Conservation (phyloP, 2,797 vertebrate species). For the Calcarius lapponicus region DNA sequence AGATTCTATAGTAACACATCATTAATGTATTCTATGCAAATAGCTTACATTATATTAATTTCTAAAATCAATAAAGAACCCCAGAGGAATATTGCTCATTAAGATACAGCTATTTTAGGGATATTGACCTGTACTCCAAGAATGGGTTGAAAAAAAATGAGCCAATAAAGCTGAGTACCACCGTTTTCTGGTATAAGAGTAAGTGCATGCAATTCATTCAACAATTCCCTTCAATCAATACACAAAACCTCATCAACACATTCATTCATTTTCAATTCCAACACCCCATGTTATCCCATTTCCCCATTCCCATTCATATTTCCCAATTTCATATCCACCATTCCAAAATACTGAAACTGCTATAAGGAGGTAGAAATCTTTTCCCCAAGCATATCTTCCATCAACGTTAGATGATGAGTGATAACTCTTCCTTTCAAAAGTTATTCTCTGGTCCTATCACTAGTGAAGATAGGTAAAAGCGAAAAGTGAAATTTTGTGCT, state of each 20-base stretch:
- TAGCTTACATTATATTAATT: neutral
- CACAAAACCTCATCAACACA: no score
- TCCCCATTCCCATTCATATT: no score
- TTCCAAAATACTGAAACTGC: neutral
- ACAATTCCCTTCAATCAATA: no score
- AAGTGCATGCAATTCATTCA: no score
- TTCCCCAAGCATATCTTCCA: neutral
- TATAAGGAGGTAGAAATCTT: neutral
- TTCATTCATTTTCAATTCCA: no score
- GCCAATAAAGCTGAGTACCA: neutral
- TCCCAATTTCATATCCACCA: no score
- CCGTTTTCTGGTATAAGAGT: neutral
- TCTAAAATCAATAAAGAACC: neutral
- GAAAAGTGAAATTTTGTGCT: accelerated
- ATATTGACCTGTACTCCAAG: neutral
- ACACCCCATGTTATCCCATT: no score
- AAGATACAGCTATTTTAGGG: accelerated
- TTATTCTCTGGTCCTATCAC: neutral
- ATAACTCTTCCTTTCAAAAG: neutral
- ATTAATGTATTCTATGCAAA: neutral
- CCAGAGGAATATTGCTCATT: neutral
- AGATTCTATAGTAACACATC: neutral
- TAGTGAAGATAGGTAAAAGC: neutral
- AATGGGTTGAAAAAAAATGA: neutral
- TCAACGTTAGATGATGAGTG: neutral